Evolutionary conservation across 2,113 vertebrate genomes (phyloP).

Genomic region (Brachirus orientalis): DNA sequence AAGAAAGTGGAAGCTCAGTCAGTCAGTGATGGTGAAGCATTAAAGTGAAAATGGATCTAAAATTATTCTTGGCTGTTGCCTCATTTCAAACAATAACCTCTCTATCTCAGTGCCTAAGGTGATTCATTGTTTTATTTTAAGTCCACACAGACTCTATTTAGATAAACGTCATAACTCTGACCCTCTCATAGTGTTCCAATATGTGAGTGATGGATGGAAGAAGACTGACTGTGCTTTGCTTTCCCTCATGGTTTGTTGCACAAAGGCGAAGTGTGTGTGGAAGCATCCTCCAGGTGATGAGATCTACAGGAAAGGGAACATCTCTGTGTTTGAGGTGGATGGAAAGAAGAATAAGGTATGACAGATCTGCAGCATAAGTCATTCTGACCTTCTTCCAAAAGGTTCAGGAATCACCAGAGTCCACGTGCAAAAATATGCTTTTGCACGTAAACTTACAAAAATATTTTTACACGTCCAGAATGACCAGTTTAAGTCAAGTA

Average conservation of each 20-base stretch:
- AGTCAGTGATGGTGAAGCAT: constrained; percentile 1
- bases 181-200: neutral
- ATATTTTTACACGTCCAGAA: no score
- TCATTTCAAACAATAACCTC: neutral
- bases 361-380: no score
- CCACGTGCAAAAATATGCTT: no score
- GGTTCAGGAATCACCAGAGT: neutral
- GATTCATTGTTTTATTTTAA: constrained; percentile 1
- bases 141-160: constrained; percentile 10
- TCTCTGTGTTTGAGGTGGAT: constrained; percentile 98
- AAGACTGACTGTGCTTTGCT: no score
- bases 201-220: neutral
- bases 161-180: constrained; percentile 7
- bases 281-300: constrained; percentile 96
- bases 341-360: constrained; percentile 97
- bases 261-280: constrained; percentile 96
- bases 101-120: constrained; percentile 19
- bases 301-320: constrained; percentile 94
- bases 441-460: no score
- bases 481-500: no score
- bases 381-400: neutral
- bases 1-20: neutral
- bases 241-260: neutral
- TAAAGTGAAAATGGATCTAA: constrained; percentile 10
- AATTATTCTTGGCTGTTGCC: neutral